Base-by-base conservation (phyloP, 2,888 invertebrate species). In the Rhaphigaster nebulosa region DNA sequence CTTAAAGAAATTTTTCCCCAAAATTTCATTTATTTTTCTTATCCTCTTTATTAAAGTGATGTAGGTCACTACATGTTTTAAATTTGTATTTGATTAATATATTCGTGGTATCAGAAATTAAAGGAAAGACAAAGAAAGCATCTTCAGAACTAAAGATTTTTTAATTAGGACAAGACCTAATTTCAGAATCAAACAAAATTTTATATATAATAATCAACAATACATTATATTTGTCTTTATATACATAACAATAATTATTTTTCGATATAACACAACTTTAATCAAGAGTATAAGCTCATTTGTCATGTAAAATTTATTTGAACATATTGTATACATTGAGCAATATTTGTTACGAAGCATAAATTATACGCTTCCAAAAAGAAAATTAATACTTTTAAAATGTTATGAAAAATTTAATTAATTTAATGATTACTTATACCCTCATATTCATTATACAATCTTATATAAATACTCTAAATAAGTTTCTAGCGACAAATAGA, bases 221-320 rank as follows among this genome's bases (percentile, higher is more conserved):
- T 76, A 76, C 70, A 76, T 76, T 76, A 76, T 4, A 76, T 38
- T 76, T 76, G 70, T 76, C 23, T 76, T 38, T 76, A 76, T 76
- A 76, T 84, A 84, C 84, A 84, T n/a, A 45, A 84, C 84, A 45
- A 84, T 41, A 84, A 50, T 41, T n/a, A 45, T 50, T 50, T 84
- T 84, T 13, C 15, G 80, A 84, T 45, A 84, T 45, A 84, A 45
- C 20, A 84, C 84, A 41, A 50, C 41, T 45, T 6, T n/a, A 45
- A 50, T 84, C 20, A 38, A 76, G 70, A 84, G 41, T 84, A 84
- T 84, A 84, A 84, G 84, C 45, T 84, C 84, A 84, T 84, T 45
- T 84, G 84, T 84, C 84, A 45, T 84, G 84, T 84, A 84, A 84
- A 84, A 50, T 50, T 45, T 84, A 41, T 84, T 84, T 50, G 13